These are phyloP conservation scores for Peucedramus taeniatus DNA, from an alignment of 2,113 vertebrate species.

Conservation along the genomic window DNA sequence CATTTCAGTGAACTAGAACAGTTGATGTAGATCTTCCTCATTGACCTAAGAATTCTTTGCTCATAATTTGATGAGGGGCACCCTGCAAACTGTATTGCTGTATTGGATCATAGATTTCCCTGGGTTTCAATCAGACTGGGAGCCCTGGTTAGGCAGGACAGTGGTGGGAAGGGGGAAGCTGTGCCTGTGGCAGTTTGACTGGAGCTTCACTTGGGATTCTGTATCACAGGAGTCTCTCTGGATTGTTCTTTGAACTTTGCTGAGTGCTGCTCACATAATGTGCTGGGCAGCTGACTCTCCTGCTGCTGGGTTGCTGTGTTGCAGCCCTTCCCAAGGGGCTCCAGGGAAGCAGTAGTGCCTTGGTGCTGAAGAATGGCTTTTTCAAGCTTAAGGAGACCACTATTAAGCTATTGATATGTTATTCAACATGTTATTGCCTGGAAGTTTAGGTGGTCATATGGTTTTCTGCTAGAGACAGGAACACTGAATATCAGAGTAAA, in stretches of 20 bases:
- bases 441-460: neutral
- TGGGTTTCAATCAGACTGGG: neutral
- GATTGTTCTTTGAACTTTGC: neutral
- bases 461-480: neutral
- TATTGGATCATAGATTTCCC: neutral
- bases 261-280: accelerated
- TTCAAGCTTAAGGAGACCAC: neutral
- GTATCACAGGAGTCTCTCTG: neutral
- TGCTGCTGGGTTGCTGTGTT: neutral
- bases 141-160: neutral
- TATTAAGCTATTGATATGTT: neutral
- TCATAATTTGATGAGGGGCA: neutral
- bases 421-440: neutral
- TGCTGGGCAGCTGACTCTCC: neutral
- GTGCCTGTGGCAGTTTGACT: neutral
- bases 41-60: neutral
- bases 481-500: neutral
- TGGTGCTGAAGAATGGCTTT: neutral
- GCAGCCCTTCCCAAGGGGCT: neutral
- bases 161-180: neutral
- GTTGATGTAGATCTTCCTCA: neutral
- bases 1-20: neutral
- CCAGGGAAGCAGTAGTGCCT: neutral
- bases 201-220: neutral
- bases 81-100: neutral